Percentiles rank a stretch among this genome's conserved stretches.
Evolutionary conservation across 2,797 vertebrate genomes (phyloP).

Genomic region (Jordanella pulchra): DNA sequence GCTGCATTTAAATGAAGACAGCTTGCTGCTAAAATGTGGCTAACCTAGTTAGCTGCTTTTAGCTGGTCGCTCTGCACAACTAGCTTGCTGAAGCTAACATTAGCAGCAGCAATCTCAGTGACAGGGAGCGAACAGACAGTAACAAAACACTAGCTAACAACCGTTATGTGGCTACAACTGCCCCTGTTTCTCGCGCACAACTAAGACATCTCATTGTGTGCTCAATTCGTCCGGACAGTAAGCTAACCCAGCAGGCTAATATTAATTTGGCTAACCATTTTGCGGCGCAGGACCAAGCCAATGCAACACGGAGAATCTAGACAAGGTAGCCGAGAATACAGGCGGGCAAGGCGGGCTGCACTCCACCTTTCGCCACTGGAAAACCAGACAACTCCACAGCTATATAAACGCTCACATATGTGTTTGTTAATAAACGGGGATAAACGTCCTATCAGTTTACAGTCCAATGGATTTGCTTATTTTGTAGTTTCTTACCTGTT

Average conservation of each 20-base stretch:
- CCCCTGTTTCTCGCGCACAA: not conserved
- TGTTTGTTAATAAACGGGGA: not conserved
- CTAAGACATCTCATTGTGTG: not conserved
- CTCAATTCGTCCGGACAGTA: not conserved
- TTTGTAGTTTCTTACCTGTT: conserved; percentile 71
- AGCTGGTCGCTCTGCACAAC: conserved; percentile 40
- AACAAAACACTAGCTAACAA: conserved; percentile 53
- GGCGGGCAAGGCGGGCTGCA: conserved; percentile 61
- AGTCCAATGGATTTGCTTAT: not conserved
- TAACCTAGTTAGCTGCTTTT: conserved; percentile 60
- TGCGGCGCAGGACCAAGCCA: conserved; percentile 51
- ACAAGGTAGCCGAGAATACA: conserved; percentile 62
- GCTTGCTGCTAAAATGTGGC: conserved; percentile 40
- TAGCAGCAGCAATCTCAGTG: conserved; percentile 62
- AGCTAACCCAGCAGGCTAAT: conserved; percentile 2
- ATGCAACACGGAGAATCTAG: conserved; percentile 53
- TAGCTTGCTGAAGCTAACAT: conserved; percentile 49
- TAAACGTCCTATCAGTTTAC: not conserved
- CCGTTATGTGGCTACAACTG: conserved; percentile 15
- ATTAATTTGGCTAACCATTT: conserved; percentile 41
- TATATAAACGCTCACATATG: not conserved
- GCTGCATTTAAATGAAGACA: conserved; percentile 11
- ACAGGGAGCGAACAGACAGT: conserved; percentile 67
- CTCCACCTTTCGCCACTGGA: conserved; percentile 31
- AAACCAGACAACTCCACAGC: conserved; percentile 7